Evolutionary conservation across 2,113 vertebrate species (phyloP).

Genomic region (Salvelinus namaycush): DNA sequence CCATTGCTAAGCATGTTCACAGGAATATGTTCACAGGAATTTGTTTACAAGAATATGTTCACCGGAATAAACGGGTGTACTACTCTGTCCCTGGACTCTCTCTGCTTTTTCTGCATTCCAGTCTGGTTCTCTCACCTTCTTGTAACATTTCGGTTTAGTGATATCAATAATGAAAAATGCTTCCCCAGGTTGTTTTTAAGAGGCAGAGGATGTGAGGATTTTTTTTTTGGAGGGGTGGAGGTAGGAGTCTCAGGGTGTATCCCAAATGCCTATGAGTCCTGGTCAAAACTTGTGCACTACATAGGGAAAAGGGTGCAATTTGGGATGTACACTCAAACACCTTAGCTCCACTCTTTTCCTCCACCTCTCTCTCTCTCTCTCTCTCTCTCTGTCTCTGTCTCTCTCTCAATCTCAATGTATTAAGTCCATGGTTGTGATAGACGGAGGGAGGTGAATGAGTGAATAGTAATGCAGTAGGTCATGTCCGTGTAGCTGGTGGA

Average conservation of each 20-base stretch:
- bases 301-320: not conserved
- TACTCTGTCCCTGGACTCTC: not conserved
- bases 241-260: not conserved
- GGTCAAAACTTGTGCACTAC: not conserved
- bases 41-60: not conserved
- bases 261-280: not conserved
- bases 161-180: not conserved
- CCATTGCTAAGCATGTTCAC: conserved; percentile 1
- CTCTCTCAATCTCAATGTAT: conserved; percentile 36
- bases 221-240: not conserved
- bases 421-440: conserved; percentile 30
- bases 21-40: not conserved
- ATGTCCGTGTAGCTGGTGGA: conserved; percentile 53
- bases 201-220: not conserved
- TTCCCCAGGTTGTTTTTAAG: not conserved
- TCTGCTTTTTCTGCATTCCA: not conserved
- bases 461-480: conserved; percentile 61
- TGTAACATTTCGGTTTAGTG: not conserved
- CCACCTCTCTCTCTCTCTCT: too few species aligned
- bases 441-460: conserved; percentile 20
- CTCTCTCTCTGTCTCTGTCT: too few species aligned
- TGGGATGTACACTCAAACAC: not conserved
- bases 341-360: conserved; percentile 4
- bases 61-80: not conserved
- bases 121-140: not conserved